Evolutionary conservation across 2,888 invertebrate species (phyloP), one percentile per base, ranked within the genome.

Genomic region (Napeogenes inachia): DNA sequence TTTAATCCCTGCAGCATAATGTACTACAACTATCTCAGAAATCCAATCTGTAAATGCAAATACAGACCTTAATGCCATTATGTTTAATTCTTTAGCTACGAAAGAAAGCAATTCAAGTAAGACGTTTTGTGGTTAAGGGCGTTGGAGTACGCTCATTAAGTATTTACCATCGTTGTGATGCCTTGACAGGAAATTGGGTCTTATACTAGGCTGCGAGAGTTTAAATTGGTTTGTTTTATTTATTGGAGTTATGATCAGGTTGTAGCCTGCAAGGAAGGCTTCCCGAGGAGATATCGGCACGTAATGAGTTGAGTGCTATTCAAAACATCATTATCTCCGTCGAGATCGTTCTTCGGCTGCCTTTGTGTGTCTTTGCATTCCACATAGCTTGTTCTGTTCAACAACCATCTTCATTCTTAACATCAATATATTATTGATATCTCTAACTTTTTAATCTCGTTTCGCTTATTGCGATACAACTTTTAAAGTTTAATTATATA

Each of bases 261-360:
- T 60, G 57, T 50, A 59, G 56, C 79, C 79, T 75, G 74, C 72
- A 66, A 71, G 69, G 70, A 69, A 75, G 75, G 78, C 75, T 86
- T 84, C 82, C 81, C 78, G 75, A 79, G 83, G 82, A 83, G 86
- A 84, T 85, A 87, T 84, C 82, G 85, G 80, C 76, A 73, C 78
- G 81, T 87, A 88, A 87, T 87, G 87, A 87, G 87, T 84, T 81
- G 87, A 86, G 86, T 83, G 82, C 82, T 80, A 84, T 87, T 87
- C 84, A 85, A 83, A 86, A 84, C 83, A 78, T 87, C 83, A 80
- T 87, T 87, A 87, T 86, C 84, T 82, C 75, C 76, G 80, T 81
- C 75, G 77, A 76, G 76, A 82, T 75, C 74, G 73, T 74, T 60
- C 65, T 66, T 63, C 65, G 68, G 66, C 61, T 61, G 66, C 61